Base-by-base conservation (phyloP, 2,888 invertebrate species). In the Vannuccia rotundouncinata region DNA sequence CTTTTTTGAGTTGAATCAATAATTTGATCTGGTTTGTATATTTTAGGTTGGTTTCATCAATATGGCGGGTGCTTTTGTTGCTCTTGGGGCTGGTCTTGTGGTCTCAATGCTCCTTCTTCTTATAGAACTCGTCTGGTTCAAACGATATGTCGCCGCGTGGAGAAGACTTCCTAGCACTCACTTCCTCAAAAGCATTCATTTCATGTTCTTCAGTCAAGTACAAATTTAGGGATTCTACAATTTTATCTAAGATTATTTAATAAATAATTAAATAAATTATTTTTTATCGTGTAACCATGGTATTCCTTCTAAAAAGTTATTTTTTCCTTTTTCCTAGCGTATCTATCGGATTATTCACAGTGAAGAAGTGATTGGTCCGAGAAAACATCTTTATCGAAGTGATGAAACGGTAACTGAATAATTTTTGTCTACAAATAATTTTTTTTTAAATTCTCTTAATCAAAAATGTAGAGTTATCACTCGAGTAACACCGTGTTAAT, bases 171-270 rank as follows among this genome's bases (percentile, higher is more conserved):
- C 94, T 0, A 93, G 93, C 85, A 92, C 92, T 81, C 93, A 94
- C 29, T 91, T 94, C 84, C 95, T 95, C 95, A 91, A 93, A 82
- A 94, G 94, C 84, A 91, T 93, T 29, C 94, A 95, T 86, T 92
- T 95, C 82, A 95, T 95, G 94, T 95, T 95, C 89, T 94, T 95
- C 88, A 95, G 94, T 86, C 94, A 94, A 91, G 93, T 93, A 86
- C 84, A 45, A 5, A 10, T 45, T 10, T 45, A 45, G 17, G 17
- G 5, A 45, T 45, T 45, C 45, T 45, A 10, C 17, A 45, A 45
- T 10, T 10, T 5, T 45, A 45, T 10, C 17, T 10, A 45, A 45
- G 17, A 45, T 45, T 45, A 45, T 10, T 45, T 10, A 45, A 45
- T 45, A 45, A 45, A 45, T 45, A 10, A 45, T 45, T 45, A 10